Percentiles rank a stretch among this genome's conserved stretches.
phyloP scores from a whole-genome alignment of 2,888 invertebrate genomes.

The Apoda limacodes region DNA sequence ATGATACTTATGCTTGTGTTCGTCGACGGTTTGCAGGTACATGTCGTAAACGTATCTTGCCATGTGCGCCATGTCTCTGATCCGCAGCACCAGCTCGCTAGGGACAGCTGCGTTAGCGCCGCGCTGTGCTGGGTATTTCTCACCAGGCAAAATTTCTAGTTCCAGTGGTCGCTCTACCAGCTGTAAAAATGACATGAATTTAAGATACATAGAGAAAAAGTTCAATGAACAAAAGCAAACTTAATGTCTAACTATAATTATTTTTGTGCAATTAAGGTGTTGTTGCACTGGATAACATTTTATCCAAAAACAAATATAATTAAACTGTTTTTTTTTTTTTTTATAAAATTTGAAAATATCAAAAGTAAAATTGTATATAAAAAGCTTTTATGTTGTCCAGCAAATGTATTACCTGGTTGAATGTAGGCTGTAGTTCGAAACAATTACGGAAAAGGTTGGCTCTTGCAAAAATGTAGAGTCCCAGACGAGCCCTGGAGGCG shows the following conservation, averaged over 20 bases:
- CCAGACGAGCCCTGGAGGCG: slow-evolving; percentile 96
- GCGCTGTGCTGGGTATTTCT: slow-evolving; percentile 81
- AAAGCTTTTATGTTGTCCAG: no score
- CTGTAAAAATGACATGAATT: no score
- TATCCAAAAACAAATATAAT: no score
- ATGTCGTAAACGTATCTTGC: slow-evolving; percentile 94
- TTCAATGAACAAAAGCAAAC: no score
- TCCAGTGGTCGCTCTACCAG: slow-evolving; percentile 84
- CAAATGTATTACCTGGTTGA: slow-evolving; percentile 86
- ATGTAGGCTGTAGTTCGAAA: slow-evolving; percentile 95
- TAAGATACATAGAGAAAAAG: no score
- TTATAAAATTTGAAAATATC: no score
- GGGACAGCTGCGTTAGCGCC: slow-evolving; percentile 48
- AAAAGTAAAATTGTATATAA: no score
- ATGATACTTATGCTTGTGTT: no score
- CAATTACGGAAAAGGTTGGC: slow-evolving; percentile 95
- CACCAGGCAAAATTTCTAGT: slow-evolving; percentile 83
- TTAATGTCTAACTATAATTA: no score
- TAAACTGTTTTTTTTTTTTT: no score
- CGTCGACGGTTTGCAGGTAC: slow-evolving; percentile 82
- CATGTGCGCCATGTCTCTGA: slow-evolving; percentile 94
- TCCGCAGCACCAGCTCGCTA: slow-evolving; percentile 64
- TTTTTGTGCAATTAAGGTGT: no score
- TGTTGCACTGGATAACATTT: no score
- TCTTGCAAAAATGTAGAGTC: slow-evolving; percentile 95